A percentile compares a stretch with the other conserved stretches of the same genome.
Evolutionary conservation across 2,113 vertebrate genomes (phyloP).

Genomic region (Zosterops hypoxanthus): DNA sequence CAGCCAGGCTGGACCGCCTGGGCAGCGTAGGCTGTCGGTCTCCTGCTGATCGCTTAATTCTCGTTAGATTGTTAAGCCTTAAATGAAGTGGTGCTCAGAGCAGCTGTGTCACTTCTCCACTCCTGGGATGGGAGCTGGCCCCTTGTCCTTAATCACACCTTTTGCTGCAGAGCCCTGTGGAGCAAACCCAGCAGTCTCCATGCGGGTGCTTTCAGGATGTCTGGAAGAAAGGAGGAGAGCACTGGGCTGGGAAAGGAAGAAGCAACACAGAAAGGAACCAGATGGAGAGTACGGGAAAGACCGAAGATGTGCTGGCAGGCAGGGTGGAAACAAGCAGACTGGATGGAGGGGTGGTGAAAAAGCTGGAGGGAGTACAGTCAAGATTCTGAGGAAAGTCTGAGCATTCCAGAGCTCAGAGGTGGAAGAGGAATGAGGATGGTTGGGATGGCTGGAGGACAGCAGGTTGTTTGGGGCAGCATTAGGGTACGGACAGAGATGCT

Average conservation of each 20-base stretch:
- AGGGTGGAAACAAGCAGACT: constrained; percentile 40
- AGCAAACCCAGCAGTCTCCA: not conserved
- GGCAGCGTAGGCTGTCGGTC: not conserved
- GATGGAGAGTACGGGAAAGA: constrained; percentile 5
- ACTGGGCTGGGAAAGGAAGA: constrained; percentile 31
- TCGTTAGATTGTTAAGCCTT: constrained; percentile 28
- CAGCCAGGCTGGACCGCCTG: not conserved
- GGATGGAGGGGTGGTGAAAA: not conserved
- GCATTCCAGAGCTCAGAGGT: not conserved
- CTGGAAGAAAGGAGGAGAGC: constrained; percentile 19
- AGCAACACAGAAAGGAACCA: not conserved
- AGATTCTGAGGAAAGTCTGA: not conserved
- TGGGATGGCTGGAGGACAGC: not conserved
- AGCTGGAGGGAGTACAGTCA: not conserved
- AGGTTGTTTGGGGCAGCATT: not conserved
- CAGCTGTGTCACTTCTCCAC: not conserved
- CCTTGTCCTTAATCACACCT: not conserved
- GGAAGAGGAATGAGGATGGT: not conserved
- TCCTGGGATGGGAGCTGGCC: not conserved
- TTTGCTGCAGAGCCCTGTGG: not conserved
- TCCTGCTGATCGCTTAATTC: constrained; percentile 13
- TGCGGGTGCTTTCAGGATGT: not conserved
- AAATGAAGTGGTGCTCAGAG: constrained; percentile 33
- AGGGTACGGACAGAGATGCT: not conserved
- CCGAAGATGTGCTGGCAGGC: constrained; percentile 37